phyloP scores from a whole-genome alignment of 2,113 vertebrate genomes.

The Hemibagrus wyckioides region DNA sequence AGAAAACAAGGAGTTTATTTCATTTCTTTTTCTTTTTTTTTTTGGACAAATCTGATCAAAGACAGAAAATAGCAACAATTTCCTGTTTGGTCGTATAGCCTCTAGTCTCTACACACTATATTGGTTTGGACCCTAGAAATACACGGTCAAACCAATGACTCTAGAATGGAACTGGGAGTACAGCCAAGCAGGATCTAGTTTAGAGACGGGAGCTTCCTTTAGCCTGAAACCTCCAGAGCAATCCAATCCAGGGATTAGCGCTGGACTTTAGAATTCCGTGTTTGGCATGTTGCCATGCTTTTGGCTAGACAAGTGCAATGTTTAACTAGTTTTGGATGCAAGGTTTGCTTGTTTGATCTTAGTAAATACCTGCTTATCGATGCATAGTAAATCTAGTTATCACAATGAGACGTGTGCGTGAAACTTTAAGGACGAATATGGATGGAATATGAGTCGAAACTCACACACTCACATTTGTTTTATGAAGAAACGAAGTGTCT shows the following conservation, averaged over 20 bases:
- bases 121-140: conserved; percentile 70
- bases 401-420: conserved; percentile 64
- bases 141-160: conserved; percentile 71
- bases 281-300: conserved; percentile 60
- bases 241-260: conserved; percentile 74
- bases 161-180: conserved; percentile 62
- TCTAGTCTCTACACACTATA: conserved; percentile 74
- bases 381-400: conserved; percentile 69
- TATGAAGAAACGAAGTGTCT: not conserved
- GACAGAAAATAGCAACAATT: conserved; percentile 66
- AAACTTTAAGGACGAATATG: conserved; percentile 49
- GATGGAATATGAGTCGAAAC: conserved; percentile 31
- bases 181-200: conserved; percentile 74
- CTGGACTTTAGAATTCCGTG: conserved; percentile 65
- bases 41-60: conserved; percentile 71
- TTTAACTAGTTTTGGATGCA: conserved; percentile 57
- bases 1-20: not conserved
- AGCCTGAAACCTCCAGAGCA: conserved; percentile 67
- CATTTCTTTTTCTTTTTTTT: too few species aligned
- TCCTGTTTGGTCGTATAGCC: conserved; percentile 63
- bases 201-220: conserved; percentile 68
- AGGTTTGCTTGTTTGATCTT: conserved; percentile 68
- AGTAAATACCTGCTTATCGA: conserved; percentile 54
- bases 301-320: conserved; percentile 61
- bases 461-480: not conserved